Evolutionary conservation across 1,140 invertebrate species (phyloP), one percentile per base, ranked within the genome.

Genomic region (Cherax destructor): DNA sequence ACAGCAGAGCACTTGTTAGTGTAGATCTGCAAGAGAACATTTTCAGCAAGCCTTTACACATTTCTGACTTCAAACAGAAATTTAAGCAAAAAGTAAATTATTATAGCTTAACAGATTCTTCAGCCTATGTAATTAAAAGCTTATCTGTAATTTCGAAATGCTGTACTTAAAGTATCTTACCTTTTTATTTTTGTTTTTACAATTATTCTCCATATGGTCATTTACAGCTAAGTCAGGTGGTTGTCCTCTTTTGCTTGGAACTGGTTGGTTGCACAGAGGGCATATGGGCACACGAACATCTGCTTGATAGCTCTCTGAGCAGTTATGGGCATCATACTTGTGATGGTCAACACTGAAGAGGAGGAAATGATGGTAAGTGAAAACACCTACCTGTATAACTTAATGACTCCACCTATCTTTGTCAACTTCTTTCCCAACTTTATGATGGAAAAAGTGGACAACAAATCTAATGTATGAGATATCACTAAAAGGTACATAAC

Each of bases 251-350:
- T 96, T 96, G 4, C 97, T 96, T 1, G 98, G 97, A 0, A 99
- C 97, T 6, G 98, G 98, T 78, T 95, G 95, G 91, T 97, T 97
- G 94, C 98, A 99, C 3, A 99, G 94, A 0, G 98, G 98, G 95
- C 98, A 99, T 0, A 98, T 97, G 78, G 98, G 98, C 16, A 99
- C 98, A 95, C 99, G 98, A 41, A 98, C 96, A 94, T 99, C 96
- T 94, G 97, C 97, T 84, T 96, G 96, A 91, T 97, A 96, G 0
- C 97, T 96, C 77, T 96, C 96, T 5, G 96, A 95, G 94, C 98
- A 99, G 41, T 95, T 95, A 94, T 99, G 98, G 65, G 95, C 96
- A 4, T 94, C 94, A 94, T 99, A 99, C 13, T 96, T 96, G 94
- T 98, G 97, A 94, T 99, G 98, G 89, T 98, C 97, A 74, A 96